Base-by-base conservation (phyloP, 2,888 invertebrate species). In the Phaonia tiefii region DNA sequence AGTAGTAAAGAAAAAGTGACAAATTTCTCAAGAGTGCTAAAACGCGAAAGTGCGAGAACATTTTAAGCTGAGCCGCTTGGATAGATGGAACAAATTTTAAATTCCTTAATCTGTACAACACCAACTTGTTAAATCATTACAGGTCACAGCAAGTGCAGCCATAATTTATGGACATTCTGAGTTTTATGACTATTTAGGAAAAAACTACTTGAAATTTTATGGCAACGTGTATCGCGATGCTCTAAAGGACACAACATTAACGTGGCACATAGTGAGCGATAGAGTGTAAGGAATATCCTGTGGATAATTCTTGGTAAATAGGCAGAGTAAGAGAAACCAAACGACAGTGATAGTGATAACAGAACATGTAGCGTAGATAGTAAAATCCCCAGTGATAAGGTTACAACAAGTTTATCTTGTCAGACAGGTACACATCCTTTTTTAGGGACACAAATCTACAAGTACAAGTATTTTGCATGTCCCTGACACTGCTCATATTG, bases 181-280 rank as follows among this genome's bases (percentile, higher is more conserved):
- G 7, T 31, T 77, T 78, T 75, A 77, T 69, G 67, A 25, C 42
- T 11, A 17, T 56, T 25, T 60, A 17, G n/a, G n/a, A 31, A 8
- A 13, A 22, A 74, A 75, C 22, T 66, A 77, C 76, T 80, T 73
- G 56, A 80, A 39, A 69, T 72, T 72, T 73, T 58, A 76, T 63
- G 72, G 54, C 58, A 49, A 58, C 56, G 49, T 63, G 42, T 63
- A 20, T 13, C 11, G 8, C 39, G 42, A n/a, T 20, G 39, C 39
- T 20, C 39, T 22, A 20, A 17, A 39, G 10, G 31, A 46, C 49
- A 20, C 39, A 37, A 11, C 39, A 13, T 5, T 8, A 31, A 31
- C 31, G 8, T 15, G 26, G 26, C 70, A 51, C 1, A 1, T 17
- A 44, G 31, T 8, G 31, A 31, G 11, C 22, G 20, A n/a, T 17